phyloP scores from a whole-genome alignment of 2,113 vertebrate genomes.

The Onychostoma macrolepis region DNA sequence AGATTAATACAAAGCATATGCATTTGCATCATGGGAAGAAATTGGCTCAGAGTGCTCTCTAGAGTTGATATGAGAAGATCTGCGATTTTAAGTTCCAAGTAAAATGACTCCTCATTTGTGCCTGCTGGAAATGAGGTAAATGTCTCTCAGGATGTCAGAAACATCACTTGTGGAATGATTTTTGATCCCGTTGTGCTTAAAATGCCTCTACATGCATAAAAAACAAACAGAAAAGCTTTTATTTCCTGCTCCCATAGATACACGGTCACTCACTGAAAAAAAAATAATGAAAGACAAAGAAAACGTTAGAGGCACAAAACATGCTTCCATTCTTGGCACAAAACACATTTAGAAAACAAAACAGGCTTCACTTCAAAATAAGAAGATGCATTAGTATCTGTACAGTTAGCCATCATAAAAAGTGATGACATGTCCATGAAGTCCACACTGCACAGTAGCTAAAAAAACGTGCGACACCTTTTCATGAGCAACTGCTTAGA shows the following conservation, averaged over 20 bases:
- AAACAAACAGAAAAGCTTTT: not conserved
- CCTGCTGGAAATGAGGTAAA: not conserved
- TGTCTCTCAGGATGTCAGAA: not conserved
- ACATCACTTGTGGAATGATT: not conserved
- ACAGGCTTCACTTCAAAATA: slow-evolving; percentile 17
- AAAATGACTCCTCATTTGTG: not conserved
- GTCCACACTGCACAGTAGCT: slow-evolving; percentile 3
- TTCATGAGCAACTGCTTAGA: slow-evolving; percentile 3
- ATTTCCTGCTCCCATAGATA: not conserved
- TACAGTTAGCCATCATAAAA: slow-evolving; percentile 18
- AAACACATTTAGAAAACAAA: not conserved
- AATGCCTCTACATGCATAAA: not conserved
- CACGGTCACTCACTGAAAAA: not conserved
- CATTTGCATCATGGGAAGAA: slow-evolving; percentile 5
- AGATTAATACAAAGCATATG: slow-evolving; percentile 21
- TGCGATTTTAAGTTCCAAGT: not conserved
- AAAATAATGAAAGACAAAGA: not conserved
- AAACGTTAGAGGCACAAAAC: slow-evolving; percentile 10
- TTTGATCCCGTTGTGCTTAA: not conserved
- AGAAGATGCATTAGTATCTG: slow-evolving; percentile 9
- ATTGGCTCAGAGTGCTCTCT: slow-evolving; percentile 17
- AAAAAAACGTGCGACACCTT: not conserved
- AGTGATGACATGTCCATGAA: slow-evolving; percentile 5
- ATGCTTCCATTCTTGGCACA: slow-evolving; percentile 9
- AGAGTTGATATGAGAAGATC: not conserved